These are phyloP conservation scores for Microctenopoma steveboyesi DNA, from an alignment of 2,797 vertebrate species.

Conservation along the genomic window DNA sequence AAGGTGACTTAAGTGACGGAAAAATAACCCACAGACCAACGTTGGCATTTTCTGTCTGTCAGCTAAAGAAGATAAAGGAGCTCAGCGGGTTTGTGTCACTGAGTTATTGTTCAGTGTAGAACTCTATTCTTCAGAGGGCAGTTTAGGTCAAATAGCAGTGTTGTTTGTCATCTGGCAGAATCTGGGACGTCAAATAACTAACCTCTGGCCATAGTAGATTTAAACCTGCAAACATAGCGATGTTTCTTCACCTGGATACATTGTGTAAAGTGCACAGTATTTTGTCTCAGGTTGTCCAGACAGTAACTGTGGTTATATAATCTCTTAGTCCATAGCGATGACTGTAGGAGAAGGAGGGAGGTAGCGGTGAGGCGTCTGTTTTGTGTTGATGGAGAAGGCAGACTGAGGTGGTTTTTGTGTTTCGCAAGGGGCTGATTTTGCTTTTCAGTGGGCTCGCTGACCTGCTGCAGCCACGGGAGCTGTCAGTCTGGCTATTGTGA, in stretches of 20 bases:
- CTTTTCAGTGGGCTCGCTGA: slow-evolving; percentile 49
- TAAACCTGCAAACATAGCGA: background rate
- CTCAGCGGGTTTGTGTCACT: slow-evolving; percentile 27
- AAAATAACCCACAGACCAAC: slow-evolving; percentile 9
- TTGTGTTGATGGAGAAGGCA: slow-evolving; percentile 6
- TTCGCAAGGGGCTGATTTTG: slow-evolving; percentile 29
- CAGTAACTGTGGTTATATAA: slow-evolving; percentile 57
- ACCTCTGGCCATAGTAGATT: background rate
- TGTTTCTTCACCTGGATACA: background rate
- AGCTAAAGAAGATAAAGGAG: slow-evolving; percentile 18
- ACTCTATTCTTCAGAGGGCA: slow-evolving; percentile 2
- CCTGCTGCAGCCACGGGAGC: slow-evolving; percentile 61
- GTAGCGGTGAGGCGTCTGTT: background rate
- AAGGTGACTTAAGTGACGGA: slow-evolving; percentile 9
- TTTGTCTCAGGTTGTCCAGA: slow-evolving; percentile 44
- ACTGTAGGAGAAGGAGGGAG: slow-evolving; percentile 1
- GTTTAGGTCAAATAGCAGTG: slow-evolving; percentile 30
- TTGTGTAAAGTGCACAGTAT: background rate
- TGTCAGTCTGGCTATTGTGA: slow-evolving; percentile 62
- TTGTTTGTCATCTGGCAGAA: slow-evolving; percentile 11
- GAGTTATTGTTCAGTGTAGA: slow-evolving; percentile 7
- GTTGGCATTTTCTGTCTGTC: slow-evolving; percentile 34
- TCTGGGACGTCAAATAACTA: slow-evolving; percentile 4
- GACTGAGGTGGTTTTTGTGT: slow-evolving; percentile 48
- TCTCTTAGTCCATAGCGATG: slow-evolving; percentile 29